These are phyloP conservation scores for Diglossa brunneiventris DNA, from an alignment of 2,113 vertebrate genomes.

Conservation along the genomic window DNA sequence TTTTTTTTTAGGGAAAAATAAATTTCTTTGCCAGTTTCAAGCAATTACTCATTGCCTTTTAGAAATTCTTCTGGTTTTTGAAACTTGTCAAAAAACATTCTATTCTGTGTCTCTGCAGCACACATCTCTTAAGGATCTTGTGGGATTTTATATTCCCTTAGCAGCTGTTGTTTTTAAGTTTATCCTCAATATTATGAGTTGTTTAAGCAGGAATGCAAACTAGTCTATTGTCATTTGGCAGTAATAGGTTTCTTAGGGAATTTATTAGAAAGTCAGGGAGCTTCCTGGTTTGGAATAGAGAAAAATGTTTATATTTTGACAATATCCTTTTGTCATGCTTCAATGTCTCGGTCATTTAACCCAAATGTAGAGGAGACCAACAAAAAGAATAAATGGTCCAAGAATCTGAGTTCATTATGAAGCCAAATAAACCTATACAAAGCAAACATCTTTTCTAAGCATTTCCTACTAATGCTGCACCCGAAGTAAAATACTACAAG, in stretches of 20 bases:
- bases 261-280: not conserved
- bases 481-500: not conserved
- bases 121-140: not conserved
- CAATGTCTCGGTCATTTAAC: not conserved
- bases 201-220: not conserved
- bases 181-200: constrained; percentile 41
- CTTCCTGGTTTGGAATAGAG: not conserved
- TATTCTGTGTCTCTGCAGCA: not conserved
- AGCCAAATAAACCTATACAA: not conserved
- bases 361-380: not conserved
- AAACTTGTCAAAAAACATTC: not conserved
- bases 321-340: not conserved
- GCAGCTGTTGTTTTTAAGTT: constrained; percentile 35
- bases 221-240: not conserved
- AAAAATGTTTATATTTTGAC: not conserved
- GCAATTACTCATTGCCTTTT: not conserved
- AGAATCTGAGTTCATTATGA: not conserved
- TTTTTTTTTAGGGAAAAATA: not conserved
- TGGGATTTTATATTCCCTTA: constrained; percentile 12
- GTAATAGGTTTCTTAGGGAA: constrained; percentile 7
- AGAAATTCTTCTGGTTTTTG: not conserved
- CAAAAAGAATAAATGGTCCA: not conserved
- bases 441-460: not conserved
- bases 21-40: not conserved
- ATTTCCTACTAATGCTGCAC: not conserved